These are phyloP conservation scores for Trimorus sp. DNA, from an alignment of 2,888 invertebrate species.

Conservation along the genomic window DNA sequence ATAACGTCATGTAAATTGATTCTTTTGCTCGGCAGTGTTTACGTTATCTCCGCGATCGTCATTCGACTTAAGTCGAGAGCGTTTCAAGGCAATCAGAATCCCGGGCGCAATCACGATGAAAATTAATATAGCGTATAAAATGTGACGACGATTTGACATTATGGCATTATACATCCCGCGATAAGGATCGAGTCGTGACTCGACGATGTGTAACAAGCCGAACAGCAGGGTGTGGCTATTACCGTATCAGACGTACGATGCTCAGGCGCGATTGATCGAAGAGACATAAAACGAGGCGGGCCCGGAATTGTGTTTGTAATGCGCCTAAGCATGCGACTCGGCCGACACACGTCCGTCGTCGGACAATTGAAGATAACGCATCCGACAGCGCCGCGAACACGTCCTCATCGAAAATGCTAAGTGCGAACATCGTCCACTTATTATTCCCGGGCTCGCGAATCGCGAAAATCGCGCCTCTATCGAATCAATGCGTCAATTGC, in stretches of 20 bases:
- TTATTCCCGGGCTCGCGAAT: slow-evolving; percentile 11
- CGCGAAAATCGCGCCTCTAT: no score
- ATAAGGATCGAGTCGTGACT: slow-evolving; percentile 66
- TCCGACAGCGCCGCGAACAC: slow-evolving; percentile 41
- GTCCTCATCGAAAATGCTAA: slow-evolving; percentile 44
- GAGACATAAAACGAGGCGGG: slow-evolving; percentile 72
- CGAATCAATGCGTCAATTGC: slow-evolving; percentile 12
- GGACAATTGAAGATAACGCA: slow-evolving; percentile 56
- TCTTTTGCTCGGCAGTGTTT: slow-evolving; percentile 40
- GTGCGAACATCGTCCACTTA: slow-evolving; percentile 35
- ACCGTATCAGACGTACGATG: slow-evolving; percentile 67
- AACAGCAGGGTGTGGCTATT: slow-evolving; percentile 69
- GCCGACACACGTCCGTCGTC: slow-evolving; percentile 64
- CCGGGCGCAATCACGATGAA: slow-evolving; percentile 36
- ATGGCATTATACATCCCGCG: slow-evolving; percentile 48
- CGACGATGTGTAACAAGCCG: slow-evolving; percentile 63
- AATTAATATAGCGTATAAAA: slow-evolving; percentile 61
- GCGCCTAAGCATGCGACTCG: slow-evolving; percentile 64
- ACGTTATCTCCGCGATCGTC: slow-evolving; percentile 46
- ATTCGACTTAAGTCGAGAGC: slow-evolving; percentile 45
- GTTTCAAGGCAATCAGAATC: slow-evolving; percentile 53
- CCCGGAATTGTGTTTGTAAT: slow-evolving; percentile 63
- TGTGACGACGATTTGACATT: slow-evolving; percentile 59
- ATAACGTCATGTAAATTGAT: slow-evolving; percentile 42
- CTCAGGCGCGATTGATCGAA: slow-evolving; percentile 70